Evolutionary conservation across 2,797 vertebrate genomes (phyloP).

Genomic region (Urocyon cinereoargenteus): DNA sequence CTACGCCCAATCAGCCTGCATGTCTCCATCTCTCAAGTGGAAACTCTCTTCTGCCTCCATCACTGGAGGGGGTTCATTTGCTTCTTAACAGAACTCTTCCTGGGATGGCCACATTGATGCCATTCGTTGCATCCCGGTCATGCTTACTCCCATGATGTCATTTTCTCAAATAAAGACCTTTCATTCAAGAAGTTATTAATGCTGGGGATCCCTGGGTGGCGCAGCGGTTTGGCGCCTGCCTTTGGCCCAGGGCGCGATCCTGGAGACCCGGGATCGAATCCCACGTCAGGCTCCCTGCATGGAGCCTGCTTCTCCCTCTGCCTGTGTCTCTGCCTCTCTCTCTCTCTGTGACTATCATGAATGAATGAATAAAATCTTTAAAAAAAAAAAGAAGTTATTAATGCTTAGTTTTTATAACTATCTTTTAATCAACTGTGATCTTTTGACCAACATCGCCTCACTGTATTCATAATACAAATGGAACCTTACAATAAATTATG

Average conservation of each 20-base stretch:
- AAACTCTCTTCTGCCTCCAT: slow-evolving; percentile 50
- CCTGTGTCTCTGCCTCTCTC: not conserved
- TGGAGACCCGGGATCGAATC: too few relatives aligned
- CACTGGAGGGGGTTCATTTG: slow-evolving; percentile 65
- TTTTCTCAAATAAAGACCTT: slow-evolving; percentile 83
- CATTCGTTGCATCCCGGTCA: slow-evolving; percentile 76
- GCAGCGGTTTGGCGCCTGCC: not conserved
- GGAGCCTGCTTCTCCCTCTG: not conserved
- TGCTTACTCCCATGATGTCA: slow-evolving; percentile 68
- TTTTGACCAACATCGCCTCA: slow-evolving; percentile 85
- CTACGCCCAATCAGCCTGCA: not conserved
- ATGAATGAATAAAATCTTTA: not conserved
- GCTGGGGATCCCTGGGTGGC: not conserved
- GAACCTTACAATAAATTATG: slow-evolving; percentile 84
- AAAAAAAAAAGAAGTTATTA: slow-evolving; percentile 71
- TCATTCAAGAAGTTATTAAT: slow-evolving; percentile 57
- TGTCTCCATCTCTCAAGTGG: slow-evolving; percentile 67
- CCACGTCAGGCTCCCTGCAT: not conserved
- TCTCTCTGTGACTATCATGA: not conserved
- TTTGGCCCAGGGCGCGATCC: not conserved
- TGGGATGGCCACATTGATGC: slow-evolving; percentile 70
- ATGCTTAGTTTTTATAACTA: slow-evolving; percentile 79
- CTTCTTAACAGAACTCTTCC: slow-evolving; percentile 73
- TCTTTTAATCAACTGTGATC: slow-evolving; percentile 84
- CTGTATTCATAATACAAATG: slow-evolving; percentile 85